phyloP scores from a whole-genome alignment of 2,113 vertebrate species.

The Poeciliopsis prolifica region DNA sequence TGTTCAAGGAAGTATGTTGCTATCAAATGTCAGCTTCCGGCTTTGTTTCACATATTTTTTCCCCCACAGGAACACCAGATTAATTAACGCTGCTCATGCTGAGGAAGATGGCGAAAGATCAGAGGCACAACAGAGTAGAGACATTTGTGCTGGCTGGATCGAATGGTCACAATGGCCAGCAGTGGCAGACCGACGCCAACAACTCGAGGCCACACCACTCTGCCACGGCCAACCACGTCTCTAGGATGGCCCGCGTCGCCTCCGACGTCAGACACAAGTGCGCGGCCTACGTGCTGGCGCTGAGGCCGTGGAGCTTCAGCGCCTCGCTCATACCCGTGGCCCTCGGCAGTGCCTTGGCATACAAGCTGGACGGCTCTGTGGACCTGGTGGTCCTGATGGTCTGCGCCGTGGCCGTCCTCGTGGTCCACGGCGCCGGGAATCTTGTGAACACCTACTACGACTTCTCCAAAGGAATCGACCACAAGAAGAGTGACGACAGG shows the following conservation, averaged over 20 bases:
- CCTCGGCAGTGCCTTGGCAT: constrained; percentile 92
- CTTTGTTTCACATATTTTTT: constrained; percentile 1
- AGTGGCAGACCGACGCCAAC: constrained; percentile 56
- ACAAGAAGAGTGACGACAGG: constrained; percentile 98
- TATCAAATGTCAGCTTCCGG: not conserved
- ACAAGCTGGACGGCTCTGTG: constrained; percentile 87
- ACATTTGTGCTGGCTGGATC: constrained; percentile 69
- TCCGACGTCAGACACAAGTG: constrained; percentile 85
- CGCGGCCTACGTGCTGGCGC: constrained; percentile 91
- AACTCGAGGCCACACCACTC: constrained; percentile 24
- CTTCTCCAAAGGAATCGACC: constrained; percentile 98
- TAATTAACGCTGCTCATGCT: constrained; percentile 22
- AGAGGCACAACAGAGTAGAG: constrained; percentile 62
- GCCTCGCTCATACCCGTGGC: constrained; percentile 94
- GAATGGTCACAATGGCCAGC: constrained; percentile 74
- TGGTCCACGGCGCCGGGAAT: constrained; percentile 95
- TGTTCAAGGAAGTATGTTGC: not conserved
- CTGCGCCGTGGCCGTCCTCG: constrained; percentile 89
- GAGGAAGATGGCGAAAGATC: constrained; percentile 69
- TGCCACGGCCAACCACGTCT: constrained; percentile 28
- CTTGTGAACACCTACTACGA: constrained; percentile 99
- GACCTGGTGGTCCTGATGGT: constrained; percentile 88
- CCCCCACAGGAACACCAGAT: constrained; percentile 33
- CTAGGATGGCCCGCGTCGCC: constrained; percentile 66
- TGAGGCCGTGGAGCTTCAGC: constrained; percentile 97